Evolutionary conservation across 2,888 invertebrate genomes (phyloP), one percentile per base, ranked within the genome.

Genomic region (Polyommatus icarus): DNA sequence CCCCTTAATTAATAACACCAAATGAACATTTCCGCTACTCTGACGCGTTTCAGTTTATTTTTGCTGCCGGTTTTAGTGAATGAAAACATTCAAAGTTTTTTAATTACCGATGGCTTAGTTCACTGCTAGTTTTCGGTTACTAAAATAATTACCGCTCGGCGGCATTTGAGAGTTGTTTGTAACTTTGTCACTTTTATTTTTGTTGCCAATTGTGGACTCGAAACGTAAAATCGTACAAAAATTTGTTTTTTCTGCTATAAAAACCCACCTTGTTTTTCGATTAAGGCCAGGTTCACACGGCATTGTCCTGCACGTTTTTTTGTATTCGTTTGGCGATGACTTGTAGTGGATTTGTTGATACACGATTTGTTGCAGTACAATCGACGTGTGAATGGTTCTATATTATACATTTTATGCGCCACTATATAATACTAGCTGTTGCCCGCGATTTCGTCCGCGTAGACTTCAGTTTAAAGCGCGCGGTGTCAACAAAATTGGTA

Each of bases 1-100:
- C 67, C 82, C 80, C 78, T 79, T 81, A 80, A 82, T 81, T 83
- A 84, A 83, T 83, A 82, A 82, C 79, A 78, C 78, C 76, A 77
- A 78, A 76, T 76, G 79, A 80, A 80, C 79, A 78, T 80, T 81
- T 80, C 80, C 78, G 67, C 67, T 18, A 77, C 76, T 76, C 80
- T 81, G 78, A 75, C 79, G 76, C 78, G 75, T 79, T 76, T 76
- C 57, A 79, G 46, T 76, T 76, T 67, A 76, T 46, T 67, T 76
- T 76, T 71, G 54, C 57, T 24, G 20, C 50, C 29, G 29, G 54
- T 50, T 20, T 50, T 46, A 24, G 73, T 75, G 54, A 75, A 75
- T 75, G 75, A 29, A 75, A 46, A 73, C 73, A 24, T 75, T 75
- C 29, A 29, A 75, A 75, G 50, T 50, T 75, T 75, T 73, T 54